Percentiles rank a stretch among this genome's conserved stretches.
These are phyloP conservation scores for Caracal caracal DNA, from an alignment of 2,113 vertebrate genomes.

Conservation along the genomic window DNA sequence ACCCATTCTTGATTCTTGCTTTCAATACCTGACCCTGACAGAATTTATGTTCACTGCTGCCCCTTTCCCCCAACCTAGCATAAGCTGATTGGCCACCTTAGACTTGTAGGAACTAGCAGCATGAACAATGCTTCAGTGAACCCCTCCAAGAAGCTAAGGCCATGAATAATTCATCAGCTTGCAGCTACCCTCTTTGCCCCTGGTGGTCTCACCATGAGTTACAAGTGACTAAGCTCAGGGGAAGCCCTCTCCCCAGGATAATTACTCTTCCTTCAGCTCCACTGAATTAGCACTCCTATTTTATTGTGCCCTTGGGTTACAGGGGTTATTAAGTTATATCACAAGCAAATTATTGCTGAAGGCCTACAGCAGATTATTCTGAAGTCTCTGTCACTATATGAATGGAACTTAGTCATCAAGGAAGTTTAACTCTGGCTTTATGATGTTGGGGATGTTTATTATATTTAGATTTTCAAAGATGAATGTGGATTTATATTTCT, in stretches of 20 bases:
- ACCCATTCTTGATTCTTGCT: constrained; percentile 7
- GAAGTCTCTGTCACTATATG: constrained; percentile 74
- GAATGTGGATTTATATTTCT: constrained; percentile 46
- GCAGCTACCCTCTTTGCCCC: constrained; percentile 47
- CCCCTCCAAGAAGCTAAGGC: neutral
- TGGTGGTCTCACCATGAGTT: constrained; percentile 73
- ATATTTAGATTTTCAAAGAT: constrained; percentile 51
- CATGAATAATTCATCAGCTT: constrained; percentile 80
- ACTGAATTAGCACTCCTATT: constrained; percentile 82
- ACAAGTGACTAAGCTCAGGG: constrained; percentile 78
- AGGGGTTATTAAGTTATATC: constrained; percentile 83
- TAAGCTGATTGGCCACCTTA: neutral
- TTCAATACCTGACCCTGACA: neutral
- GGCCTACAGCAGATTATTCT: constrained; percentile 75
- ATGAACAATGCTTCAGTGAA: constrained; percentile 66
- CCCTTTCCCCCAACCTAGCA: neutral
- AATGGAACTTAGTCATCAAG: constrained; percentile 58
- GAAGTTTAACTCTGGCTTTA: constrained; percentile 60
- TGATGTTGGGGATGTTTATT: neutral
- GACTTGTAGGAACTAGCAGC: constrained; percentile 48
- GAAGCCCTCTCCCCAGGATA: constrained; percentile 73
- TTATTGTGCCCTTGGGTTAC: constrained; percentile 81
- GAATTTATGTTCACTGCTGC: neutral
- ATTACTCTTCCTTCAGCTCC: constrained; percentile 83
- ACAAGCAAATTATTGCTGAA: constrained; percentile 84